Evolutionary conservation across 1,140 invertebrate genomes (phyloP).

Genomic region (Plectus sambesii): DNA sequence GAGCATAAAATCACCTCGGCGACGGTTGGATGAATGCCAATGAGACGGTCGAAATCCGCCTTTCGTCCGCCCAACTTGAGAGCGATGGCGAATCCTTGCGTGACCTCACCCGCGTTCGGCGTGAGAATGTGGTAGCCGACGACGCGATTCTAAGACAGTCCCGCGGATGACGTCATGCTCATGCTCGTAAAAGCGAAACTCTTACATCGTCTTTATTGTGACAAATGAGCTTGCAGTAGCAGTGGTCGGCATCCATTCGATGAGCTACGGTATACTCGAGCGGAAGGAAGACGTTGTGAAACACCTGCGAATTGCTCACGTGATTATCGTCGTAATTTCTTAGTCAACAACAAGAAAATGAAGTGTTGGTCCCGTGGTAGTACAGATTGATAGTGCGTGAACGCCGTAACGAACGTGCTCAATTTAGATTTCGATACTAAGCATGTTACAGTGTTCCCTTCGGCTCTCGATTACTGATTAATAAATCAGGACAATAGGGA

Average conservation of each 20-base stretch:
- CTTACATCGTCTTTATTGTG: constrained; percentile 20
- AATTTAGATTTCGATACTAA: too few relatives aligned
- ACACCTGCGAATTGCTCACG: constrained; percentile 59
- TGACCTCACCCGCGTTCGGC: constrained; percentile 89
- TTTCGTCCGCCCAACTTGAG: constrained; percentile 73
- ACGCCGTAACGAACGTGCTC: too few relatives aligned
- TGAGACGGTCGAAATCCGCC: constrained; percentile 57
- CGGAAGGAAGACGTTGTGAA: constrained; percentile 84
- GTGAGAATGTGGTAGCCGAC: constrained; percentile 88
- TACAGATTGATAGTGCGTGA: too few relatives aligned
- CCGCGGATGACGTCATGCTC: background rate
- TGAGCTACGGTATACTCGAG: constrained; percentile 87
- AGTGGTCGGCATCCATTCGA: constrained; percentile 52
- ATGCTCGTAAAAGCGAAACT: background rate
- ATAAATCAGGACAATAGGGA: too few relatives aligned
- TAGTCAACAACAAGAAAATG: too few relatives aligned
- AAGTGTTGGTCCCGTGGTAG: too few relatives aligned
- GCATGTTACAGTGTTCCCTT: too few relatives aligned
- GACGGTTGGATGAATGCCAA: constrained; percentile 29
- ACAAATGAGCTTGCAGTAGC: constrained; percentile 57
- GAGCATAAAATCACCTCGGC: constrained; percentile 14
- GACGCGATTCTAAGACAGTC: constrained; percentile 58
- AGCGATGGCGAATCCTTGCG: constrained; percentile 75
- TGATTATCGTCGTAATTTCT: too few relatives aligned
- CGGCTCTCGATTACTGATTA: too few relatives aligned